Evolutionary conservation across 92 coral and sea anemone species (phyloP).

Genomic region (Porites cylindrica): DNA sequence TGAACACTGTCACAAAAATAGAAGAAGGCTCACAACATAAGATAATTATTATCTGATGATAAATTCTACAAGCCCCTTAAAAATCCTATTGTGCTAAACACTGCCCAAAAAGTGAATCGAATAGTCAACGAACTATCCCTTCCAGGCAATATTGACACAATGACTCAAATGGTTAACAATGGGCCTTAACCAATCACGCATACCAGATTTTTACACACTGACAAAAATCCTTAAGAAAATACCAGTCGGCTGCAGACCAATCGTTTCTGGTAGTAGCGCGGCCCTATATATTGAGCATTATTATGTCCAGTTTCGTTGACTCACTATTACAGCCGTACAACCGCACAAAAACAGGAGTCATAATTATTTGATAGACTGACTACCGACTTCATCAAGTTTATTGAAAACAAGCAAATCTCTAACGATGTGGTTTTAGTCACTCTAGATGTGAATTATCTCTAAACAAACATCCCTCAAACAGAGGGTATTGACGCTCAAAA

Average conservation of each 20-base stretch:
- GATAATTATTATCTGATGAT: no score
- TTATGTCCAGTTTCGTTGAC: slow-evolving; percentile 40
- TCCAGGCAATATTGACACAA: slow-evolving; percentile 15
- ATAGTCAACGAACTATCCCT: background rate
- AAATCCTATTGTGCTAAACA: no score
- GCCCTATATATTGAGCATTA: slow-evolving; percentile 39
- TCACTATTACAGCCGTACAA: slow-evolving; percentile 24
- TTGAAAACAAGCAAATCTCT: background rate
- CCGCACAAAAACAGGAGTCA: slow-evolving; percentile 42
- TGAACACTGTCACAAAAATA: no score
- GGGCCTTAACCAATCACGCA: slow-evolving; percentile 1
- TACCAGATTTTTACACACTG: slow-evolving; percentile 37
- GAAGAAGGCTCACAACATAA: no score
- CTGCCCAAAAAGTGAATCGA: slow-evolving; percentile 13
- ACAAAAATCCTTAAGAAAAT: slow-evolving; percentile 48
- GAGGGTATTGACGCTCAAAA: background rate
- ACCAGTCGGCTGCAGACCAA: slow-evolving; percentile 27
- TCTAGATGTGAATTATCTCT: background rate
- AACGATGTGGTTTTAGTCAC: background rate
- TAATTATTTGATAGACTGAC: slow-evolving; percentile 42
- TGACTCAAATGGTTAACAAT: background rate
- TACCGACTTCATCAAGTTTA: slow-evolving; percentile 14
- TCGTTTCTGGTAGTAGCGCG: background rate
- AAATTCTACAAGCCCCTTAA: no score
- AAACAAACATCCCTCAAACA: background rate